Evolutionary conservation across 2,888 invertebrate species (phyloP), one percentile per base, ranked within the genome.

Genomic region (Artemia sp.): DNA sequence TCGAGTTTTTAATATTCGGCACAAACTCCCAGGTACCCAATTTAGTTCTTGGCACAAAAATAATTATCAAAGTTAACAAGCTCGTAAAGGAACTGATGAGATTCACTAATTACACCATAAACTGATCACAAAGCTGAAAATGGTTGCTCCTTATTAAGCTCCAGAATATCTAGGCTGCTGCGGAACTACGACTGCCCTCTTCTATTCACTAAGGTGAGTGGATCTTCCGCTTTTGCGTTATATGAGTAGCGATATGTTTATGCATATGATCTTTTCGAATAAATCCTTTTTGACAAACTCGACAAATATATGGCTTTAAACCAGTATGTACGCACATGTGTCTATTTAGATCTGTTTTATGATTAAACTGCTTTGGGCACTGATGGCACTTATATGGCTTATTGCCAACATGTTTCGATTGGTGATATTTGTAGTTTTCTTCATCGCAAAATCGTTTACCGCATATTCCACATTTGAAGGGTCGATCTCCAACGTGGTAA

Each of bases 241-340:
- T 71, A 80, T 92, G 92, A 69, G 89, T 90, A 74, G 88, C 88
- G 74, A 84, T 82, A 78, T 91, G 91, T 78, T 92, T 91, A 73
- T 89, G 83, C 90, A 92, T 89, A 79, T 92, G 92, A 80, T 92
- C 92, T 79, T 90, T 89, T 74, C 92, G 84, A 75, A 90, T 90
- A 79, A 92, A 92, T 69, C 90, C 89, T 79, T 92, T 92, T 72
- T 86, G 85, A 78, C 92, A 92, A 72, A 84, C 84, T 74, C 85
- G 84, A 79, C 92, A 92, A 73, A 84, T 82, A 78, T 86, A 90
- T 66, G 90, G 90, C 78, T 90, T 90, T 75, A 86, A 84, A 68
- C 89, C 90, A n/a, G 88, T 88, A 78, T 92, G 92, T 74, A 89
- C 83, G 78, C 90, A 90, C 83, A 87, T 85, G 80, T 92, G 92